These are phyloP conservation scores for Ptilodon capucinus DNA, from an alignment of 2,888 invertebrate genomes.

Conservation along the genomic window DNA sequence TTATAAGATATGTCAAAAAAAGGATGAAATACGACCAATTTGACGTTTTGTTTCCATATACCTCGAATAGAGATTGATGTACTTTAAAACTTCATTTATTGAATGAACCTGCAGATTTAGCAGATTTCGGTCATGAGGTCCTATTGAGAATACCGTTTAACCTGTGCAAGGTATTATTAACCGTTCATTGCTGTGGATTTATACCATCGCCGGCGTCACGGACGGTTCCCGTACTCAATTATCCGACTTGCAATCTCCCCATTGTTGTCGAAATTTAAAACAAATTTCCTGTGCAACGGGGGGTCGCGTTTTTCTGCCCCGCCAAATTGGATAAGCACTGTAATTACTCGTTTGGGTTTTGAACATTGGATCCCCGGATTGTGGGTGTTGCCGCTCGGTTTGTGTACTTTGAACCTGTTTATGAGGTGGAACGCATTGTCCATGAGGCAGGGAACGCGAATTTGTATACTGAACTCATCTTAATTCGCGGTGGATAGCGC, in stretches of 20 bases:
- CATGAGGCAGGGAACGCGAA: constrained; percentile 31
- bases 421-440: constrained; percentile 58
- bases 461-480: constrained; percentile 37
- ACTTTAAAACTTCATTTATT: too few species aligned
- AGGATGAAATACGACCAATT: too few species aligned
- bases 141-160: constrained; percentile 64
- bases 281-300: constrained; percentile 78
- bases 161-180: constrained; percentile 72
- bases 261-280: constrained; percentile 83
- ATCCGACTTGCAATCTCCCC: constrained; percentile 75
- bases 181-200: constrained; percentile 72
- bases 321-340: constrained; percentile 81
- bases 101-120: constrained; percentile 58
- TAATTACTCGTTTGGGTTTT: constrained; percentile 75
- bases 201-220: constrained; percentile 68
- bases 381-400: constrained; percentile 43
- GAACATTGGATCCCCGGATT: constrained; percentile 62
- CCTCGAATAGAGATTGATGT: too few species aligned
- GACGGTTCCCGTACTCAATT: constrained; percentile 72
- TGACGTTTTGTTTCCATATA: too few species aligned
- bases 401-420: constrained; percentile 57
- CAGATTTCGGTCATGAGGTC: constrained; percentile 60
- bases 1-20: too few species aligned
- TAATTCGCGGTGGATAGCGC: background rate
- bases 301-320: constrained; percentile 78